Evolutionary conservation across 2,888 invertebrate genomes (phyloP), one percentile per base, ranked within the genome.

Genomic region (Leptothorax acervorum): DNA sequence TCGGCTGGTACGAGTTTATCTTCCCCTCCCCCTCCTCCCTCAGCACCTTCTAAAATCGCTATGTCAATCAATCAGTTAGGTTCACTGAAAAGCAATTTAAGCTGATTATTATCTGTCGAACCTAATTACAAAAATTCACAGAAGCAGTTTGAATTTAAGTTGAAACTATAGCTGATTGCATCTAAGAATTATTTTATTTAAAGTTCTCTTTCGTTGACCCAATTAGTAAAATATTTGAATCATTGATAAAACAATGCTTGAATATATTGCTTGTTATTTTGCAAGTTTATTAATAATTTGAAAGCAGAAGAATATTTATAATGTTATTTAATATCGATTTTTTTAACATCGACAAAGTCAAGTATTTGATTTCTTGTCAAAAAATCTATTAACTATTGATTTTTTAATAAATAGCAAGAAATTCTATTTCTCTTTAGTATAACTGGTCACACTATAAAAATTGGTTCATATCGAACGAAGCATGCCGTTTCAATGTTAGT

Each of bases 1-100:
- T 96, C 96, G 87, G 97, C 97, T 70, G 97, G 97, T 93, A 87
- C 23, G 12, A 1, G 39, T 31, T 45, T n/a, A 8, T 35, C 6
- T 35, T 35, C 6, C 6, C 35, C 12, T 2, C 35, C 35, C 6
- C 5, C 35, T 6, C 35, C 35, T 6, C 6, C 0, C 6, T 6
- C 35, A 76, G n/a, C 15, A 70, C 48, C 3, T 35, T 45, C 12
- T 57, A 57, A 66, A 65, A 82, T 71, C 15, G 18, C 9, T 23
- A 18, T 42, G 11, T 42, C 6, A 66, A 48, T 35, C 11, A 45
- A 51, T 28, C 35, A 23, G 6, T 48, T 31, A 23, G 8, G 63
- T 48, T 3, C 11, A 28, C 8, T 15, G 12, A 66, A 35, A 63
- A 3, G 0, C 15, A 45, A 74, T 42, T 74, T 23, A 74, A 62